Conservation (phyloP, 2,113 vertebrate genomes). For the Chlamydotis undulata region DNA sequence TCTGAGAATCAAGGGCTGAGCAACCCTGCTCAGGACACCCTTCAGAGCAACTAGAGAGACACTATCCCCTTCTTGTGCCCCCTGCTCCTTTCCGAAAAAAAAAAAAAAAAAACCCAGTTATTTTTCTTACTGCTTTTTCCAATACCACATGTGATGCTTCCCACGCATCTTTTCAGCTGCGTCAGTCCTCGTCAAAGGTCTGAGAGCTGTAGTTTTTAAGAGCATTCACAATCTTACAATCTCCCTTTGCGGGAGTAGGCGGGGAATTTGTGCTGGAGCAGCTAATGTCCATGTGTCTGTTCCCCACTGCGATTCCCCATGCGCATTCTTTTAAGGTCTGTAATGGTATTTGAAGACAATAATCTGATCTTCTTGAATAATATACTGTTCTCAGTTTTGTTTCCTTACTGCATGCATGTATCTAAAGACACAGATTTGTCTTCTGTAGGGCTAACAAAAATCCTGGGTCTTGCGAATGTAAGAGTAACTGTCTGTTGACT, state of each 20-base stretch:
- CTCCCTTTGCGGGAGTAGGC: background rate
- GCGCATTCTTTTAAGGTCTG: background rate
- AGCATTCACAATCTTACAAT: rapidly evolving
- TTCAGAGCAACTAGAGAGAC: background rate
- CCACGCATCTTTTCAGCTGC: background rate
- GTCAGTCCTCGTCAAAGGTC: background rate
- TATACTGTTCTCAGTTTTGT: background rate
- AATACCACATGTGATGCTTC: background rate
- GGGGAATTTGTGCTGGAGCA: background rate
- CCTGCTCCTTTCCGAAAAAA: background rate
- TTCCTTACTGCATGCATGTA: background rate
- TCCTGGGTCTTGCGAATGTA: background rate
- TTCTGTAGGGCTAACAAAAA: background rate
- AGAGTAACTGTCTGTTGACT: background rate
- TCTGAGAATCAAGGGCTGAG: background rate
- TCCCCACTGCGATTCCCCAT: rapidly evolving
- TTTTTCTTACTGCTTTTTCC: background rate
- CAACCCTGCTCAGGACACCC: background rate
- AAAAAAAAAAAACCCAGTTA: background rate
- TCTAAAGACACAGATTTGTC: background rate
- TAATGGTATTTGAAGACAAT: background rate
- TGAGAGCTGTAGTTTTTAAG: background rate
- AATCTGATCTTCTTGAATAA: background rate
- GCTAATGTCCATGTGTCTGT: rapidly evolving
- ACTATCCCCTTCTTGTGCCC: rapidly evolving